These are phyloP conservation scores for Rhinophrynus dorsalis DNA, from an alignment of 2,797 vertebrate genomes.

Conservation along the genomic window DNA sequence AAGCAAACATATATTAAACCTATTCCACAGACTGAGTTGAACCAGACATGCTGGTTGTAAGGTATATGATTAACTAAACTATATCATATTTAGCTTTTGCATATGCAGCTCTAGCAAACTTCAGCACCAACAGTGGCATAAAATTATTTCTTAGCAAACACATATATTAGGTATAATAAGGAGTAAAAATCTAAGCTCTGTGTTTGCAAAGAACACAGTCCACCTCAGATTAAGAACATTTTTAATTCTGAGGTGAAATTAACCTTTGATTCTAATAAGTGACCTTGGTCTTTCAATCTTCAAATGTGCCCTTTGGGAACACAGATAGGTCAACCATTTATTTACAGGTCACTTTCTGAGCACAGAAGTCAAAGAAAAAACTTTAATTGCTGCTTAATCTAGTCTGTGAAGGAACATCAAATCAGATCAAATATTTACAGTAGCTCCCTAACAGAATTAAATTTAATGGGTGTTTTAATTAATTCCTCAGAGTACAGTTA, in stretches of 20 bases:
- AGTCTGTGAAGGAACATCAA: not conserved
- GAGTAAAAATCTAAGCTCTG: constrained; percentile 7
- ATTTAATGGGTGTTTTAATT: not conserved
- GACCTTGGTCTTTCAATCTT: constrained; percentile 46
- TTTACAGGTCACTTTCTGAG: constrained; percentile 42
- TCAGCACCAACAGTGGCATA: constrained; percentile 14
- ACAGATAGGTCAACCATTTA: constrained; percentile 35
- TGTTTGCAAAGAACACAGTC: not conserved
- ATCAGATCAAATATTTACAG: constrained; percentile 17
- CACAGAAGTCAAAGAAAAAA: constrained; percentile 33
- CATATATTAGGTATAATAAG: constrained; percentile 14
- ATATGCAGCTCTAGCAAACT: constrained; percentile 15
- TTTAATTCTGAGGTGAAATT: constrained; percentile 43
- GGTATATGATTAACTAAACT: constrained; percentile 29
- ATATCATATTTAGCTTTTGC: constrained; percentile 30
- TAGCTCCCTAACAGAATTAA: not conserved
- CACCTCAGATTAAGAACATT: constrained; percentile 17
- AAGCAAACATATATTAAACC: constrained; percentile 36
- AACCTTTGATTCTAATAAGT: constrained; percentile 41
- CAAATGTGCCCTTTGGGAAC: constrained; percentile 27
- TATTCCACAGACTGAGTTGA: constrained; percentile 23
- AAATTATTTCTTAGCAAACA: constrained; percentile 14
- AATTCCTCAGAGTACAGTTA: not conserved
- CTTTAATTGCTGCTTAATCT: constrained; percentile 32
- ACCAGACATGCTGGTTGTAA: constrained; percentile 21